Conservation (phyloP, 37 sponge, comb jelly and placozoan species). For the Geodia barretti region DNA sequence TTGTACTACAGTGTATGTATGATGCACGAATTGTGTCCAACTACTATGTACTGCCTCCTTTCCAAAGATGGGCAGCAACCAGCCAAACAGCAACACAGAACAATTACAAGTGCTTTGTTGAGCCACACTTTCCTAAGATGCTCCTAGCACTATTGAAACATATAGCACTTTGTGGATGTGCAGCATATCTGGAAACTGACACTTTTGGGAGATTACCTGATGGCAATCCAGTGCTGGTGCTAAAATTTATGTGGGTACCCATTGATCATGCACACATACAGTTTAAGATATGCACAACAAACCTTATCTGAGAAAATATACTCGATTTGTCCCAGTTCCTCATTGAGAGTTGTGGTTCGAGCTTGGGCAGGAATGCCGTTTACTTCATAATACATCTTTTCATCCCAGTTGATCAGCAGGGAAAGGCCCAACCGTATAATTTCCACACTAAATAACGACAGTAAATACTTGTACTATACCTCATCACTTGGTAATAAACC, state of each 20-base stretch:
- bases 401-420: conserved; percentile 92
- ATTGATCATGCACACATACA: background rate
- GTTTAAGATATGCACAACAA: background rate
- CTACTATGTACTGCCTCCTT: background rate
- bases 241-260: background rate
- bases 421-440: conserved; percentile 94
- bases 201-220: no score
- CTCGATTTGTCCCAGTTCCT: conserved; percentile 97
- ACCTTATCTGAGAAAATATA: conserved; percentile 97
- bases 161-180: no score
- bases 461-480: no score
- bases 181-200: no score
- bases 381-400: conserved; percentile 87
- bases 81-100: background rate
- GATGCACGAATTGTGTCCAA: background rate
- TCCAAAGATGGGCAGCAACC: background rate
- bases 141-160: no score
- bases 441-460: conserved; percentile 78
- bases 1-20: no score
- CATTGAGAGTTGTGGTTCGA: conserved; percentile 93
- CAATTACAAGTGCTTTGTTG: no score
- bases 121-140: no score
- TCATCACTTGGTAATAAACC: no score
- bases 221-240: no score
- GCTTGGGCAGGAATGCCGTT: conserved; percentile 84